Evolutionary conservation across 2,113 vertebrate genomes (phyloP).

Genomic region (Grus americana): DNA sequence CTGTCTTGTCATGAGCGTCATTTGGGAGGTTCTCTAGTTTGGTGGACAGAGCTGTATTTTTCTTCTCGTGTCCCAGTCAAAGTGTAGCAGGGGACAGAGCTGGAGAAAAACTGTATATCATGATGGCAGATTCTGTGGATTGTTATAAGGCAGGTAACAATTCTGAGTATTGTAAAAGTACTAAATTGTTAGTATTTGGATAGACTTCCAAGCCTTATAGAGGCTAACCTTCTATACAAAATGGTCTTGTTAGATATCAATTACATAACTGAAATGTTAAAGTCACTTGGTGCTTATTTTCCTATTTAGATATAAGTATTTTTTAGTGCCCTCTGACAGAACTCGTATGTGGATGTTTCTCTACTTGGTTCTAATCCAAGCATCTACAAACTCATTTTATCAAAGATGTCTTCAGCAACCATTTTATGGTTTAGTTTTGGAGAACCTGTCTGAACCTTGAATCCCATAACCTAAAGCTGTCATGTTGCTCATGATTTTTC

Average conservation of each 20-base stretch:
- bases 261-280: neutral
- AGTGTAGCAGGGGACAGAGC: neutral
- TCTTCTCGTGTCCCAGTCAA: neutral
- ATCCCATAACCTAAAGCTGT: neutral
- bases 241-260: neutral
- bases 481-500: neutral
- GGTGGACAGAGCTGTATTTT: neutral
- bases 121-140: neutral
- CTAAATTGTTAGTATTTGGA: neutral
- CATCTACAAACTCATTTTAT: neutral
- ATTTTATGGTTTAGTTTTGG: neutral
- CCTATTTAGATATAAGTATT: neutral
- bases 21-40: neutral
- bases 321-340: neutral
- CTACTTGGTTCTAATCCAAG: neutral
- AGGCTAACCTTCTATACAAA: neutral
- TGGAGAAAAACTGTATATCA: neutral
- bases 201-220: neutral
- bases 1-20: neutral
- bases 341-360: neutral
- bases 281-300: neutral
- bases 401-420: neutral
- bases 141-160: neutral
- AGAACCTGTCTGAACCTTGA: neutral
- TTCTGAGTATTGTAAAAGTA: neutral